These are phyloP conservation scores for Pyrrhosoma nymphula DNA, from an alignment of 2,888 invertebrate genomes.

Conservation along the genomic window DNA sequence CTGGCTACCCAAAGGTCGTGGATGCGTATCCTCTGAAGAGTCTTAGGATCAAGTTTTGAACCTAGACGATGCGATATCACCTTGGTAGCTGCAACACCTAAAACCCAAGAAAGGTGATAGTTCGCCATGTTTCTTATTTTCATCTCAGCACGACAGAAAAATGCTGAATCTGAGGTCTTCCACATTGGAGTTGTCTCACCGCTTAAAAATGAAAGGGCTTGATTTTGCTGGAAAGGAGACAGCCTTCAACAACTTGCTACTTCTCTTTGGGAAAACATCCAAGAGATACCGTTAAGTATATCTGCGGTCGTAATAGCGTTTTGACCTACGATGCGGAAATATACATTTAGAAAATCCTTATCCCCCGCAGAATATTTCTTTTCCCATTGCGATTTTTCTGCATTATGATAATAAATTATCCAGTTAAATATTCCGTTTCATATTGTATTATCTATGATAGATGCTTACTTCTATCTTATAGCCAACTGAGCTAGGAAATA, in stretches of 20 bases:
- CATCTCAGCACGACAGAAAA: not conserved
- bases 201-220: not conserved
- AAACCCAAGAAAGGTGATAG: too few relatives aligned
- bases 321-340: not conserved
- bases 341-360: not conserved
- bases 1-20: too few relatives aligned
- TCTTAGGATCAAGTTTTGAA: too few relatives aligned
- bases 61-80: too few relatives aligned
- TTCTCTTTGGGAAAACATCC: not conserved
- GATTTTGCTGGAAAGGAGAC: not conserved
- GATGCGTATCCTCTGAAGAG: too few relatives aligned
- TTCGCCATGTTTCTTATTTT: not conserved
- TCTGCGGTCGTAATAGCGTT: not conserved
- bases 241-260: not conserved
- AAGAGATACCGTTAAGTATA: not conserved
- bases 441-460: too few relatives aligned
- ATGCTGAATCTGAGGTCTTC: not conserved
- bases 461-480: too few relatives aligned
- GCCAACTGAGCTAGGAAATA: too few relatives aligned
- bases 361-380: not conserved
- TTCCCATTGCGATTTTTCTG: not conserved
- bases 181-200: not conserved
- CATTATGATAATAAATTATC: too few relatives aligned
- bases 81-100: too few relatives aligned
- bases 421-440: not conserved